Base-by-base conservation (phyloP, 2,888 invertebrate genomes). In the Ennomos erosarius region DNA sequence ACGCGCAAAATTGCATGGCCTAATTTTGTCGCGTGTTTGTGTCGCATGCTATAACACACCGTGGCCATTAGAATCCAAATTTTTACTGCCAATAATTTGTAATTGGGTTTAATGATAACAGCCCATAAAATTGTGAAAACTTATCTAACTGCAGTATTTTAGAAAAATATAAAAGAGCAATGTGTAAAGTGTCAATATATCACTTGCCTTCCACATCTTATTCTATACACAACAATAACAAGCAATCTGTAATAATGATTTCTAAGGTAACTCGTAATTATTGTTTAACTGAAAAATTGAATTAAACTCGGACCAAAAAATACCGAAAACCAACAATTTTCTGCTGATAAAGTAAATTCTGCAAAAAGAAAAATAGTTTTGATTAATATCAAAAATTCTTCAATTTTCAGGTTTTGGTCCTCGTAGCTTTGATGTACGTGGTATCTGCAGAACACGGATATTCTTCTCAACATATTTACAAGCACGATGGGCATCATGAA, bases 401-500 rank as follows among this genome's bases (percentile, higher is more conserved):
- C 5, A 6, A 26, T 48, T 12, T 38, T 9, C 33, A 52, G 52
- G 44, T 44, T 10, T 8, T 52, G 1, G 9, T 44, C 26, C 37
- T 52, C 2, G 12, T 38, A 9, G 38, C 52, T n/a, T 26, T 52
- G 44, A 11, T 33, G 26, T 52, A 38, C 12, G 12, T 38, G 8
- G 52, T 52, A 9, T 11, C 58, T 36, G 51, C 48, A 35, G 53
- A 52, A 38, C 3, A 52, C 11, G 44, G 35, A 8, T 37, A 9
- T 37, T 55, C 49, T n/a, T 43, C 63, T 1, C 63, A 63, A 39
- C 52, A 59, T 39, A 55, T 63, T 9, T 44, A 51, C 46, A 55
- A 55, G 33, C 59, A 63, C 43, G 55, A 63, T 10, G 59, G 55
- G 8, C 57, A 57, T 12, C 57, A 57, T 9, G 51, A 57, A 46